A percentile compares a stretch with the other conserved stretches of the same genome.
phyloP scores from a whole-genome alignment of 2,797 vertebrate species.

The Otus scops region DNA sequence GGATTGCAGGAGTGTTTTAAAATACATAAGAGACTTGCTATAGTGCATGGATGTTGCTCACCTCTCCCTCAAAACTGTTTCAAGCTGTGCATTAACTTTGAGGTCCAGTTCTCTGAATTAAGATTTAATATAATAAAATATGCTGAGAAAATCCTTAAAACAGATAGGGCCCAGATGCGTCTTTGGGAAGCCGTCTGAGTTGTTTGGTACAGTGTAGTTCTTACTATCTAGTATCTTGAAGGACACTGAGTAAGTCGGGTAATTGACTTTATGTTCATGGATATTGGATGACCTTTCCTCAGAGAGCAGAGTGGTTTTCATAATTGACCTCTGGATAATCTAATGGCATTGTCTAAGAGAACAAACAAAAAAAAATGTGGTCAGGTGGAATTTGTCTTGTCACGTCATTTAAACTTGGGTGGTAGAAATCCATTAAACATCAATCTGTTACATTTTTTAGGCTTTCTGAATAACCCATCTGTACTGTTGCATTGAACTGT shows the following conservation, averaged over 20 bases:
- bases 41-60: not conserved
- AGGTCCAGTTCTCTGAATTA: not conserved
- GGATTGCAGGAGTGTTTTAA: not conserved
- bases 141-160: not conserved
- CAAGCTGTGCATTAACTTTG: not conserved
- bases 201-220: not conserved
- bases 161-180: not conserved
- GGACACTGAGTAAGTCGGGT: rapidly evolving
- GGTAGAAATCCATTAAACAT: not conserved
- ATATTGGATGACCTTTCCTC: not conserved
- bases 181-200: not conserved
- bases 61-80: not conserved
- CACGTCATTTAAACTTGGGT: not conserved
- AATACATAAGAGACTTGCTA: not conserved
- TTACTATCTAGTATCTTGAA: not conserved
- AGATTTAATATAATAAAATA: not conserved
- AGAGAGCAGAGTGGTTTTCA: not conserved
- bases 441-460: not conserved
- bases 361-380: not conserved
- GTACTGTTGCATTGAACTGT: not conserved
- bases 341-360: not conserved
- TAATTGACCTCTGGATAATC: not conserved
- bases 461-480: not conserved
- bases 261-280: not conserved
- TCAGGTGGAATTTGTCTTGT: not conserved